Conservation (phyloP, 2,888 invertebrate species). For the Bedellia somnulentella region DNA sequence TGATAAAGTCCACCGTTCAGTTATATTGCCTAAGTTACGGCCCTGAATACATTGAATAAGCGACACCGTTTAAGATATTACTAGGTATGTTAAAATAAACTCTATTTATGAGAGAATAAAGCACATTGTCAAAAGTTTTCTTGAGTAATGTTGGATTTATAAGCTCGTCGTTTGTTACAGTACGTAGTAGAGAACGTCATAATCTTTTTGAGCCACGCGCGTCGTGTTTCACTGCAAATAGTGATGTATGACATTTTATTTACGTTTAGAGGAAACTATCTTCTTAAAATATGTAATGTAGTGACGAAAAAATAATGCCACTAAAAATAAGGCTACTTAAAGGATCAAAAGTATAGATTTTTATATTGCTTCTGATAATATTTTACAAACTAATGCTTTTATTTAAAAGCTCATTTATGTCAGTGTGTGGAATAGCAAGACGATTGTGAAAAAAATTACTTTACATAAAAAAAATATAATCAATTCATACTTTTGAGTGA, state of each 20-base stretch:
- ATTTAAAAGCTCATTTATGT: too few species aligned
- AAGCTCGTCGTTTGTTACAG: constrained; percentile 31
- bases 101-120: constrained; percentile 20
- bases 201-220: constrained; percentile 55
- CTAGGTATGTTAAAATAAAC: constrained; percentile 22
- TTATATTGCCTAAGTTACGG: constrained; percentile 46
- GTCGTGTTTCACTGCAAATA: constrained; percentile 27
- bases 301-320: too few species aligned
- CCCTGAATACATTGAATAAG: constrained; percentile 51
- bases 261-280: too few species aligned
- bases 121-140: constrained; percentile 20
- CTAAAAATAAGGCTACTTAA: too few species aligned
- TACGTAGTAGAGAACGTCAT: constrained; percentile 42
- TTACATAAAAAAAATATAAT: too few species aligned
- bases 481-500: too few species aligned
- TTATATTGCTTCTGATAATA: too few species aligned
- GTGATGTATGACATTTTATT: constrained; percentile 38
- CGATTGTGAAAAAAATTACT: too few species aligned
- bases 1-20: constrained; percentile 48
- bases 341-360: too few species aligned
- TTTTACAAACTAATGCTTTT: too few species aligned
- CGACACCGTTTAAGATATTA: constrained; percentile 29
- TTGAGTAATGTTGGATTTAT: constrained; percentile 32
- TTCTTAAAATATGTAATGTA: too few species aligned
- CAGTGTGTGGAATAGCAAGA: too few species aligned